A percentile compares a stretch with the other conserved stretches of the same genome.
Conservation (phyloP, 2,888 invertebrate genomes). For the Ectropis crepuscularia region DNA sequence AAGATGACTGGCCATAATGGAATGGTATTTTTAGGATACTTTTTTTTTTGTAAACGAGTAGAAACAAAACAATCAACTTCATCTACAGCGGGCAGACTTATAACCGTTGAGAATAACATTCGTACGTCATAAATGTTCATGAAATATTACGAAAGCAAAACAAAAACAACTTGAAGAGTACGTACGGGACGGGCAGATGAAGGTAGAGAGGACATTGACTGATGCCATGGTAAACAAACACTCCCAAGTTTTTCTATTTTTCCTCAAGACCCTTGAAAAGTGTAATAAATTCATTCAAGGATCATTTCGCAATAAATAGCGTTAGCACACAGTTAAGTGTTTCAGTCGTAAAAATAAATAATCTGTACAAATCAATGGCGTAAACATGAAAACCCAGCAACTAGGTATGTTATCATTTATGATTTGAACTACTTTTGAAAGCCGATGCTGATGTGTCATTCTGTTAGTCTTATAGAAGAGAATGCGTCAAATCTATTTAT, state of each 20-base stretch:
- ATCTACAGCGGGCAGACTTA: background rate
- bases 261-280: slow-evolving; percentile 4
- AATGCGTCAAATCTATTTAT: slow-evolving; percentile 14
- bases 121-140: slow-evolving; percentile 10
- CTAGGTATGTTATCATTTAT: slow-evolving; percentile 5
- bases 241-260: slow-evolving; percentile 13
- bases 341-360: slow-evolving; percentile 6
- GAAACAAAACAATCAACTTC: background rate
- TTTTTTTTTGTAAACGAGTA: background rate
- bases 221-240: slow-evolving; percentile 12
- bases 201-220: slow-evolving; percentile 15
- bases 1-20: too few species aligned
- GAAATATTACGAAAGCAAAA: slow-evolving; percentile 14
- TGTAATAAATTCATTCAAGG: slow-evolving; percentile 1
- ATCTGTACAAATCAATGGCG: slow-evolving; percentile 4
- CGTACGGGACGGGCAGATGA: slow-evolving; percentile 11
- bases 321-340: background rate
- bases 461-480: background rate
- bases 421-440: slow-evolving; percentile 5
- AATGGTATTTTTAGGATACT: too few species aligned
- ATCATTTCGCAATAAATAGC: background rate
- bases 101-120: slow-evolving; percentile 6
- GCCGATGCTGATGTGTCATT: background rate
- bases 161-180: background rate
- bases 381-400: background rate